phyloP scores from a whole-genome alignment of 2,888 invertebrate species.

The Eristalis arbustorum region DNA sequence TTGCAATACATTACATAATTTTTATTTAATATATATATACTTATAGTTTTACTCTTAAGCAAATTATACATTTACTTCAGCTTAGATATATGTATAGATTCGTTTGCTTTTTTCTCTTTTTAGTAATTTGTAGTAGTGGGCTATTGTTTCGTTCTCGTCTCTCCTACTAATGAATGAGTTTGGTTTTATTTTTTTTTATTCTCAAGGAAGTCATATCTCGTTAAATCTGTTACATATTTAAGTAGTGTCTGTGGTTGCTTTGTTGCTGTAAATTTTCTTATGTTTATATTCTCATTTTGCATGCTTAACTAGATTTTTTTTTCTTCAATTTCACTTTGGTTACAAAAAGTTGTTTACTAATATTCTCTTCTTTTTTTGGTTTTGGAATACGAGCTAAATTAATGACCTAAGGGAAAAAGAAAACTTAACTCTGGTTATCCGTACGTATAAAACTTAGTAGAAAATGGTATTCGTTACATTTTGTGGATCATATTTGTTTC shows the following conservation, averaged over 20 bases:
- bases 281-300: neutral
- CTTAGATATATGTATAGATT: neutral
- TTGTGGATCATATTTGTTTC: slow-evolving; percentile 29
- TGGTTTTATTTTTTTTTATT: neutral
- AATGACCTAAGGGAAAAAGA: neutral
- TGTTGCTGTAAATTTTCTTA: slow-evolving; percentile 3
- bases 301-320: slow-evolving; percentile 15
- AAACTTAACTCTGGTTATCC: slow-evolving; percentile 27
- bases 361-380: slow-evolving; percentile 7
- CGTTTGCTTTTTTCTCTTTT: slow-evolving; percentile 13
- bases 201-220: slow-evolving; percentile 14
- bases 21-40: slow-evolving; percentile 16
- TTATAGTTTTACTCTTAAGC: neutral
- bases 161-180: slow-evolving; percentile 19
- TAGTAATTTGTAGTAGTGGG: slow-evolving; percentile 38
- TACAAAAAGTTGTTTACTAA: slow-evolving; percentile 21
- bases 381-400: neutral
- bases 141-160: slow-evolving; percentile 27
- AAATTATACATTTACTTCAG: slow-evolving; percentile 6
- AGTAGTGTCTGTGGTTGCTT: neutral
- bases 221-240: neutral
- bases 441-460: slow-evolving; percentile 44
- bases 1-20: slow-evolving; percentile 20
- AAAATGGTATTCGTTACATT: slow-evolving; percentile 39
- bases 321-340: neutral